A percentile compares a stretch with the other conserved stretches of the same genome.
These are phyloP conservation scores for Scomberomorus guttatus DNA, from an alignment of 2,797 vertebrate species.

Conservation along the genomic window DNA sequence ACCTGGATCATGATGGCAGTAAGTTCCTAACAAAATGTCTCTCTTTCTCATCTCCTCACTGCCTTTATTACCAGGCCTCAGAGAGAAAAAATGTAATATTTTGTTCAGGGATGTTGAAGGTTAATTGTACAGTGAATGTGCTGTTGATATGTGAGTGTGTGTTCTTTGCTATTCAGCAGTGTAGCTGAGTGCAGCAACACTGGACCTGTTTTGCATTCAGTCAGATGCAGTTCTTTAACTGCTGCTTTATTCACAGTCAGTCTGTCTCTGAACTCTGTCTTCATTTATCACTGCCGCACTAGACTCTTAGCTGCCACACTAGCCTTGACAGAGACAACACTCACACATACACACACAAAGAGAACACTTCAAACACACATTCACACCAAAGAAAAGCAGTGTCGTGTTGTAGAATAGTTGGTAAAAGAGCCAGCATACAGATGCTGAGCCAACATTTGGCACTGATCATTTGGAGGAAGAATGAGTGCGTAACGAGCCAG, in stretches of 20 bases:
- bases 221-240: conserved; percentile 25
- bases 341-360: conserved; percentile 3
- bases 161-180: conserved; percentile 29
- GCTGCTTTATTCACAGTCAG: conserved; percentile 53
- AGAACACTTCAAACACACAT: not conserved
- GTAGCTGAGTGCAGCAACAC: not conserved
- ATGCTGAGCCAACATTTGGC: not conserved
- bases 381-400: not conserved
- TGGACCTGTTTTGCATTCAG: conserved; percentile 54
- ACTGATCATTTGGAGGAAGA: not conserved
- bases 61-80: conserved; percentile 21
- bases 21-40: not conserved
- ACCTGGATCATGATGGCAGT: conserved; percentile 17
- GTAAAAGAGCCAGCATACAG: not conserved
- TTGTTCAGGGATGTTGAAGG: conserved; percentile 38
- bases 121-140: conserved; percentile 41
- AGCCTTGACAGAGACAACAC: not conserved
- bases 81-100: conserved; percentile 45
- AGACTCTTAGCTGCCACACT: conserved; percentile 1
- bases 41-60: conserved; percentile 20
- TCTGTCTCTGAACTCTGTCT: conserved; percentile 37
- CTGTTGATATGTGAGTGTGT: not conserved
- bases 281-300: conserved; percentile 40
- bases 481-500: no score
- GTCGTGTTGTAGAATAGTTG: not conserved